Base-by-base conservation (phyloP, 2,113 vertebrate genomes). In the Leucoraja erinaceus region DNA sequence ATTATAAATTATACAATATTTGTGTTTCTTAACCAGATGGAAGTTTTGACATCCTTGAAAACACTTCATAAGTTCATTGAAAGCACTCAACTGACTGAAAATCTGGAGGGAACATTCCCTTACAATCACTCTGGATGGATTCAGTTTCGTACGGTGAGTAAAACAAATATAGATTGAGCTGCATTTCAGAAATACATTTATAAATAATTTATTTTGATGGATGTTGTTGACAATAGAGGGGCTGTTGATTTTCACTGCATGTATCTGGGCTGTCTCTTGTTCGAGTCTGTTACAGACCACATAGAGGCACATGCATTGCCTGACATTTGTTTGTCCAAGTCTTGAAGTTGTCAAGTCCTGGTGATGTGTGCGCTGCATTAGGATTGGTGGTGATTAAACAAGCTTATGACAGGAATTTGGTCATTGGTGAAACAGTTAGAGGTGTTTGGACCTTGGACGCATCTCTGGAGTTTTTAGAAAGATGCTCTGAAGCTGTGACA, bases 41-140 rank as follows among this genome's bases (percentile, higher is more conserved):
- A 99, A 94, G 94, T 96, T 59, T 94, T 99, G 95, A 96, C 96
- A 0, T 98, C 98, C 0, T 93, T 97, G 94, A 97, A 97, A 95
- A 96, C 97, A 54, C 96, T 99, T 81, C 95, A 97, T 94, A 98
- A 97, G 94, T 95, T 96, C 0, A 93, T 98, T 31, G 98, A 99
- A 93, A 95, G 95, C 92, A 96, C 96, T 68, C 98, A 99, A 95
- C 94, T 99, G 95, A 97, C 98, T 0, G 93, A 93, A 63, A 96
- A 97, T 94, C 95, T 99, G 93, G 97, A 97, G 0, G 98, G 98
- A 77, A 93, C 95, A 93, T 97, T 98, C 93, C 95, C 95, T 16
- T 99, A 99, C 95, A 95, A 96, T 95, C 98, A 98, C 93, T 54
- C 93, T 66, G 97, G 98, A 94, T 99, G 98, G 98, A 96, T 99